Evolutionary conservation across 2,888 invertebrate species (phyloP), one percentile per base, ranked within the genome.

Genomic region (Xanthorhoe spadicearia): DNA sequence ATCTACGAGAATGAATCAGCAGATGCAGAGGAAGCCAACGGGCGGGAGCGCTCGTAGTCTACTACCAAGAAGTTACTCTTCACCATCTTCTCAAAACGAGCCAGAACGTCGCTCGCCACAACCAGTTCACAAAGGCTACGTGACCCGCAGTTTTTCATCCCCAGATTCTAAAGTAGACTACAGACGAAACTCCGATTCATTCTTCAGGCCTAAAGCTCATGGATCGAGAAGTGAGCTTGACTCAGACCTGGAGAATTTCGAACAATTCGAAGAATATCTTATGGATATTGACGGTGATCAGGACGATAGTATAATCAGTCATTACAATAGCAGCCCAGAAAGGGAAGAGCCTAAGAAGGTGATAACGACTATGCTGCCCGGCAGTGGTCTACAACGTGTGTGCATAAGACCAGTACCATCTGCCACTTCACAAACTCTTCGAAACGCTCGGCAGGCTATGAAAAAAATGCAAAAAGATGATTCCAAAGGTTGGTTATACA

Each of bases 231-330:
- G 82, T 60, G 92, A 92, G 71, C 69, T 92, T 10, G 92, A 93
- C 64, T 88, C 90, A 0, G 93, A 93, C 76, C 81, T 90, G 18
- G 92, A 92, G 56, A 89, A 87, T 61, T 92, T 88, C 64, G 92
- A 92, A 68, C 88, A 87, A 63, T 90, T 92, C 48, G 90, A 91
- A 64, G 92, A 92, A 62, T 84, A 86, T 50, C 86, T 92, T 23
- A 78, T 93, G n/a, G 92, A 93, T 69, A 90, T 92, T 46, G 92
- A 93, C 62, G 89, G 88, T 9, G 92, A 92, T 68, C 83, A 87
- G 50, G 90, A 91, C 46, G 86, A 87, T 1, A 76, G 79, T 43
- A 65, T 82, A 4, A 80, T 87, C 19, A 81, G 83, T 18, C 83
- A 84, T 28, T 88, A 86, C 66, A 78, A 83, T 59, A 82, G 77